phyloP scores from a whole-genome alignment of 2,797 vertebrate species.

The Arnoldichthys spilopterus region DNA sequence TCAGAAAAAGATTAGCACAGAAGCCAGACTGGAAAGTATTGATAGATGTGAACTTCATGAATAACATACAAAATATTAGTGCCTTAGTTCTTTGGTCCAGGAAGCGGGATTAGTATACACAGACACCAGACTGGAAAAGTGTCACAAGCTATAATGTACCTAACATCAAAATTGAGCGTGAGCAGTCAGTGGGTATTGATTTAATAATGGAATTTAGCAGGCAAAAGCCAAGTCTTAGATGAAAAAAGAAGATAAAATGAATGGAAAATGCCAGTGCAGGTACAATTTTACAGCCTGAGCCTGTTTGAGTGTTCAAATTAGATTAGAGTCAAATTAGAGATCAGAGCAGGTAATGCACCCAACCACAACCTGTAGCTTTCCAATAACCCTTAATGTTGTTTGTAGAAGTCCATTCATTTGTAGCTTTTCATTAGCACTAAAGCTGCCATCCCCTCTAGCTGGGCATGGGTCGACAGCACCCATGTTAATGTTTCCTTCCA shows the following conservation, averaged over 20 bases:
- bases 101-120: conserved; percentile 40
- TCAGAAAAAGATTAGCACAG: conserved; percentile 12
- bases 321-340: no score
- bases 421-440: conserved; percentile 60
- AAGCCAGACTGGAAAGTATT: conserved; percentile 34
- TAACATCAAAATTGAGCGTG: not conserved
- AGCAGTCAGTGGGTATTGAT: conserved; percentile 7
- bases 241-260: conserved; percentile 13
- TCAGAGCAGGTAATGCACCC: conserved; percentile 41
- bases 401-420: conserved; percentile 51
- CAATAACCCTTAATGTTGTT: conserved; percentile 60
- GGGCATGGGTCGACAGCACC: conserved; percentile 48
- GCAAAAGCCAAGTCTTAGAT: not conserved
- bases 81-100: conserved; percentile 21
- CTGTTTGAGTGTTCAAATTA: conserved; percentile 11
- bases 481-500: conserved; percentile 57
- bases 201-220: conserved; percentile 16
- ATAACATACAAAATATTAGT: conserved; percentile 39
- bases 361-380: conserved; percentile 50
- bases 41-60: conserved; percentile 46
- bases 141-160: conserved; percentile 21
- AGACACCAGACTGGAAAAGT: conserved; percentile 41
- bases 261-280: not conserved
- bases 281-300: not conserved
- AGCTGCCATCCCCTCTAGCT: conserved; percentile 49